phyloP scores from a whole-genome alignment of 2,797 vertebrate genomes.

The Anguilla anguilla region DNA sequence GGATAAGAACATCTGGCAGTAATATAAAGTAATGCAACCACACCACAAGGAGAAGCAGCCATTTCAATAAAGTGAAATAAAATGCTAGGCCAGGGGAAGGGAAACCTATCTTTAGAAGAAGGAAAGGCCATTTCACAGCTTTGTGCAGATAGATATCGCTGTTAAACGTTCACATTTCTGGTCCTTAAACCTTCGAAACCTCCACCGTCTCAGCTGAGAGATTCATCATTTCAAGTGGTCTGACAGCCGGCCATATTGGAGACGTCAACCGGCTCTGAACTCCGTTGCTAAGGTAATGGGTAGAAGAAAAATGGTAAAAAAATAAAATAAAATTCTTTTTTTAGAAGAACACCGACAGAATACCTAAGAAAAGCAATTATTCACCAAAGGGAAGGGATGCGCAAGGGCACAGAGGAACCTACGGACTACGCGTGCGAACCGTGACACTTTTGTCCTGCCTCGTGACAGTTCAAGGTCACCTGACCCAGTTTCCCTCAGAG shows the following conservation, averaged over 20 bases:
- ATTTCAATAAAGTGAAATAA: not conserved
- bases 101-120: not conserved
- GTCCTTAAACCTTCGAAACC: not conserved
- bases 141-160: not conserved
- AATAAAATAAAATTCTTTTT: not conserved
- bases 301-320: not conserved
- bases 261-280: not conserved
- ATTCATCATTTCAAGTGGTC: not conserved
- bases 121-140: not conserved
- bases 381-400: not conserved
- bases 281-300: slow-evolving; percentile 24
- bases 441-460: not conserved
- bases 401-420: not conserved
- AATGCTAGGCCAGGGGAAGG: not conserved
- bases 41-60: not conserved
- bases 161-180: not conserved
- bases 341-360: not conserved
- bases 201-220: not conserved
- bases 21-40: not conserved
- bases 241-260: not conserved
- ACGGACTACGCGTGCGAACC: slow-evolving; percentile 7
- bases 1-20: not conserved
- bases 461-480: not conserved
- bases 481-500: slow-evolving; percentile 21
- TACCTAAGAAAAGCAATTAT: slow-evolving; percentile 7